phyloP scores from a whole-genome alignment of 2,797 vertebrate genomes.

The Chaunax sp. region DNA sequence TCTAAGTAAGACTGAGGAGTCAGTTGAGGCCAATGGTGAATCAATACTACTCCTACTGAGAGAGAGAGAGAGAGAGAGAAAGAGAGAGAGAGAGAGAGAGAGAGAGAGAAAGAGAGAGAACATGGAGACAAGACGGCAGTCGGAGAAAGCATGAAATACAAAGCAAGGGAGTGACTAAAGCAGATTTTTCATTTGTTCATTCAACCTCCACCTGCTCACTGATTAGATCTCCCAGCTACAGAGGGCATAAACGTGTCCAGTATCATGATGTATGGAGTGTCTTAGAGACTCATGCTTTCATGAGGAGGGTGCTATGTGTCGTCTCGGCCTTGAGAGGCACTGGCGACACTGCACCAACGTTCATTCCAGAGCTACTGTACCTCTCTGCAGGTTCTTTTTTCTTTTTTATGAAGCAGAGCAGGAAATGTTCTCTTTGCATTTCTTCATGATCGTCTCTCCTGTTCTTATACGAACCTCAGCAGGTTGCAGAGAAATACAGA shows the following conservation, averaged over 20 bases:
- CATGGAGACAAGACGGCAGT: constrained; percentile 3
- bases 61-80: constrained; percentile 2
- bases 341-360: constrained; percentile 57
- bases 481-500: constrained; percentile 7
- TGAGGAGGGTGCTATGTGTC: constrained; percentile 15
- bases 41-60: constrained; percentile 40
- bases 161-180: constrained; percentile 41
- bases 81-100: constrained; percentile 9
- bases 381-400: constrained; percentile 42
- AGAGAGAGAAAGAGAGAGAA: constrained; percentile 12
- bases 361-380: constrained; percentile 6
- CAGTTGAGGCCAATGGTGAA: constrained; percentile 21
- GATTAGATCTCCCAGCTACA: constrained; percentile 42
- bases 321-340: constrained; percentile 31
- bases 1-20: constrained; percentile 47
- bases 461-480: constrained; percentile 6
- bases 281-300: constrained; percentile 31
- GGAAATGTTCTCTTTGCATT: constrained; percentile 22
- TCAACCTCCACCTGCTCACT: constrained; percentile 35
- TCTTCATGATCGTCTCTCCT: constrained; percentile 8
- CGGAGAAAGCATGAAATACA: constrained; percentile 29
- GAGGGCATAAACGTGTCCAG: constrained; percentile 26
- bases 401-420: constrained; percentile 7
- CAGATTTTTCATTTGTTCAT: constrained; percentile 43
- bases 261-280: constrained; percentile 47